phyloP scores from a whole-genome alignment of 2,797 vertebrate genomes.

The Hafferia zeledoni region DNA sequence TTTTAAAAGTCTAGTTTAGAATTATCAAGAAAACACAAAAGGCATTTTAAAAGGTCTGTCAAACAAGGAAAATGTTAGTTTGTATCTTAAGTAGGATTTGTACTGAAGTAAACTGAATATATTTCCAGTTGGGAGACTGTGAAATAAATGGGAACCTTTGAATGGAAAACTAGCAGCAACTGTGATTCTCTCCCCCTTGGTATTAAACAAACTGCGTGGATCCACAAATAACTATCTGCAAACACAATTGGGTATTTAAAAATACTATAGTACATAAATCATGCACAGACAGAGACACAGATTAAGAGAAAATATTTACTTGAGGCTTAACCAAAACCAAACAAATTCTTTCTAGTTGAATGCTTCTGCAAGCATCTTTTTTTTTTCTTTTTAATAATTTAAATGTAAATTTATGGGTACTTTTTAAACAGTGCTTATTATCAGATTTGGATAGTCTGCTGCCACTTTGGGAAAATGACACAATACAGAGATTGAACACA shows the following conservation, averaged over 20 bases:
- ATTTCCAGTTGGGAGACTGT: slow-evolving; percentile 18
- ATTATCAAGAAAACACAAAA: not conserved
- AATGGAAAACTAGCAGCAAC: slow-evolving; percentile 47
- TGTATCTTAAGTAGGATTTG: not conserved
- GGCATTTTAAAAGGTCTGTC: not conserved
- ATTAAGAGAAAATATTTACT: slow-evolving; percentile 74
- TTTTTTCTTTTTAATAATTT: slow-evolving; percentile 47
- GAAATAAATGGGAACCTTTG: slow-evolving; percentile 31
- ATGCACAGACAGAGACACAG: slow-evolving; percentile 64
- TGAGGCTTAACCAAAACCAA: slow-evolving; percentile 58
- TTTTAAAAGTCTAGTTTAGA: not conserved
- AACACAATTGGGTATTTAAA: slow-evolving; percentile 60
- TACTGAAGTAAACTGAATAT: slow-evolving; percentile 12
- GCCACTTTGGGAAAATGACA: not conserved
- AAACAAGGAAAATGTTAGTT: not conserved
- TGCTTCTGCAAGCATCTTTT: slow-evolving; percentile 24
- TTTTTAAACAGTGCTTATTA: slow-evolving; percentile 40
- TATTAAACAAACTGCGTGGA: slow-evolving; percentile 58
- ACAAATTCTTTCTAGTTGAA: slow-evolving; percentile 68
- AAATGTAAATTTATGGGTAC: slow-evolving; percentile 63
- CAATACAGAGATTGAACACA: not conserved
- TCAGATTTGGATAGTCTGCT: slow-evolving; percentile 54
- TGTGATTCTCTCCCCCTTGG: slow-evolving; percentile 43
- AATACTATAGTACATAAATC: slow-evolving; percentile 66
- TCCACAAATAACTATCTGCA: slow-evolving; percentile 63